phyloP scores from a whole-genome alignment of 1,140 invertebrate species.

The Metopolophium dirhodum region DNA sequence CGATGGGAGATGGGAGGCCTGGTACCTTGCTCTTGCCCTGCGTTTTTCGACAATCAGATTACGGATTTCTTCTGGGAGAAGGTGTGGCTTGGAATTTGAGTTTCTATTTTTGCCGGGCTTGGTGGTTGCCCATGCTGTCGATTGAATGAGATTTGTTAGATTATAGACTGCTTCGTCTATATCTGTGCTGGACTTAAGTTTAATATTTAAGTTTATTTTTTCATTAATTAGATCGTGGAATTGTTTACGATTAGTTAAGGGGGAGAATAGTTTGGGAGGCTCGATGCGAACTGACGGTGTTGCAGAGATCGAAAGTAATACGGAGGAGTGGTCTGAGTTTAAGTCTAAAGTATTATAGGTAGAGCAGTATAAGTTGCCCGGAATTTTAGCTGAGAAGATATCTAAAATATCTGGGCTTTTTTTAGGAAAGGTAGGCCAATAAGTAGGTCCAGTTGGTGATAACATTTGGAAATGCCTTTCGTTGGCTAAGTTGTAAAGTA shows the following conservation, averaged over 20 bases:
- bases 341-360: too few species aligned
- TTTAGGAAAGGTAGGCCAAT: too few species aligned
- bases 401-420: too few species aligned
- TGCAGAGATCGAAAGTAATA: neutral
- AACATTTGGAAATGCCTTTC: too few species aligned
- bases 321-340: too few species aligned
- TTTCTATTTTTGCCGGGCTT: neutral
- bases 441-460: too few species aligned
- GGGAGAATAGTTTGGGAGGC: neutral
- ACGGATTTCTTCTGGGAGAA: neutral
- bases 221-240: neutral
- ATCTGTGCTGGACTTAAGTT: neutral
- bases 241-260: neutral
- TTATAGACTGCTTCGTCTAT: neutral
- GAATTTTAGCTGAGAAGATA: too few species aligned
- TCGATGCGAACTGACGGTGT: neutral
- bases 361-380: too few species aligned
- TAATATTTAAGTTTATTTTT: neutral
- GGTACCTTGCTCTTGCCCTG: neutral
- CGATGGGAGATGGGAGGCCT: neutral
- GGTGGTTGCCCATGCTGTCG: neutral
- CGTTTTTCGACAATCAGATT: slow-evolving; percentile 14
- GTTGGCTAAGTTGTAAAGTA: too few species aligned
- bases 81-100: neutral
- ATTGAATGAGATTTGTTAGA: slow-evolving; percentile 1